Percentiles rank a stretch among this genome's conserved stretches.
Conservation (phyloP, 2,888 invertebrate species). For the Caradrina clavipalpis region DNA sequence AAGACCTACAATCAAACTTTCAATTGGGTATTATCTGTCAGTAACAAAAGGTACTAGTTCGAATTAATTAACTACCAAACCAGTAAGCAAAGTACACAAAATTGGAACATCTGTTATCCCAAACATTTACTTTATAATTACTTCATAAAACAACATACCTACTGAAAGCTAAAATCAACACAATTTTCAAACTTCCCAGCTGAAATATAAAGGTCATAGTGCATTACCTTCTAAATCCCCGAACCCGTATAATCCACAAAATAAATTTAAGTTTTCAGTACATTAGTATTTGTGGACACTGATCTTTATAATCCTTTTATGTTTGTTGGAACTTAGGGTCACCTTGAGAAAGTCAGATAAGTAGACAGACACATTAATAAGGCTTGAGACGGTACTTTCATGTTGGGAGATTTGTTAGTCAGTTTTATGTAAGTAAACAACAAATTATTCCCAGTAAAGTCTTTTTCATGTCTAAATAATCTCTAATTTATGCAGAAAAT, state of each 20-base stretch:
- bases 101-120: neutral
- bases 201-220: constrained; percentile 37
- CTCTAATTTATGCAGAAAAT: too few species aligned
- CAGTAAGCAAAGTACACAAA: neutral
- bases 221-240: neutral
- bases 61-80: neutral
- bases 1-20: neutral
- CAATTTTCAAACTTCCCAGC: constrained; percentile 2
- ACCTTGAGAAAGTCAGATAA: constrained; percentile 28
- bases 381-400: constrained; percentile 8
- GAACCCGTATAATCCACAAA: constrained; percentile 45
- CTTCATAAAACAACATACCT: neutral
- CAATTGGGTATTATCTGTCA: too few species aligned
- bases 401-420: neutral
- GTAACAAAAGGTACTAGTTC: too few species aligned
- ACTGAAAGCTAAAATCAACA: neutral
- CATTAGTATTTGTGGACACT: constrained; percentile 48
- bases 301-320: constrained; percentile 41
- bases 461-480: too few species aligned
- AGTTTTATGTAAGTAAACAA: constrained; percentile 4
- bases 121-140: constrained; percentile 11
- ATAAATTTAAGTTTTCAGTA: constrained; percentile 63
- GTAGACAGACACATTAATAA: constrained; percentile 33
- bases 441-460: neutral
- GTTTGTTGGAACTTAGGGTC: constrained; percentile 36